Base-by-base conservation (phyloP, 2,888 invertebrate genomes). In the Ischnura elegans region DNA sequence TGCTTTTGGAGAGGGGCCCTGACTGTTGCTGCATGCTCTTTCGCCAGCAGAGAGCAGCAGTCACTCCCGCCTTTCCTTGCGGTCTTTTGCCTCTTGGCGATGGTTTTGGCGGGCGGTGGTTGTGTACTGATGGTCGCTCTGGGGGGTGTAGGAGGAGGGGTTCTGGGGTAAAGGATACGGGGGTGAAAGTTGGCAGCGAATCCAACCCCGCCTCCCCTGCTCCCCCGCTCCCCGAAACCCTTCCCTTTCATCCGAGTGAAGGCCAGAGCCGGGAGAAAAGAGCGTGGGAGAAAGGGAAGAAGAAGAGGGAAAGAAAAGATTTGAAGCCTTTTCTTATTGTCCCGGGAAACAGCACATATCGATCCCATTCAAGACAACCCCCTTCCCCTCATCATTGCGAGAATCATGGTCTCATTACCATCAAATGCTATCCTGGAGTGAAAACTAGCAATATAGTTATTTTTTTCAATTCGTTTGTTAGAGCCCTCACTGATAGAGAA, bases 11-110 rank as follows among this genome's bases (percentile, higher is more conserved):
- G n/a, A n/a, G n/a, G 76, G 66, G 76, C 29, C 8, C 76, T 76
- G 76, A 76, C 76, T 76, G 76, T 76, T 76, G 76, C 76, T 76
- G 76, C 36, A 76, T 76, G 76, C 10, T 76, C 21, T 36, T 29
- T 25, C 25, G 25, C 25, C 61, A 25, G 25, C 61, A 16, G n/a
- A n/a, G n/a, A n/a, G n/a, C n/a, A n/a, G n/a, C n/a, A n/a, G n/a
- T n/a, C n/a, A n/a, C 51, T 51, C 51, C 51, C 51, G 51, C 51
- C 51, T 51, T n/a, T n/a, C n/a, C 76, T 36, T 76, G 76, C 76
- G 76, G 76, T 76, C 76, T 51, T 51, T 51, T 51, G 51, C 51
- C 51, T 10, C 51, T 19, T 51, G n/a, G n/a, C 2, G 47, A 13
- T 47, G 8, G 47, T 5, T 13, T 47, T 47, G 47, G n/a, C 8